Base-by-base conservation (phyloP, 2,113 vertebrate genomes). In the Nerophis lumbriciformis region DNA sequence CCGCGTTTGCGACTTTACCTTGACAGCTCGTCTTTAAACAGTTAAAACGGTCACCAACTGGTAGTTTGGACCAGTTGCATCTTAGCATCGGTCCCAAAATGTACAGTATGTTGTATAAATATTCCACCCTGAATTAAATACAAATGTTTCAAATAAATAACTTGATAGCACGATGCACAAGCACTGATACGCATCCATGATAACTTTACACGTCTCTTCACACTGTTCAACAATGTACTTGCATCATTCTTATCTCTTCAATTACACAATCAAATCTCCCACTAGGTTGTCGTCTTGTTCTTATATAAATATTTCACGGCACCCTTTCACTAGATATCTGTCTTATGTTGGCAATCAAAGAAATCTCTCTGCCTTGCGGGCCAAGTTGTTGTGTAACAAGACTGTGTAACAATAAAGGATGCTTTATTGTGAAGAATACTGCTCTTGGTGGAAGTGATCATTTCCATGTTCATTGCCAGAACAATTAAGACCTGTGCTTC, bases 261-360 rank as follows among this genome's bases (percentile, higher is more conserved):
- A 56, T 73, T 65, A 35, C 65, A 78, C 81, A 75, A 77, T 77
- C 71, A 76, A 61, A 49, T 78, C 77, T 67, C 66, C 78, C 65
- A 68, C 73, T 56, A 36, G 63, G 73, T 66, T 64, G 62, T 61
- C 12, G 39, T 63, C 49, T 63, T 51, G 6, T 14, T 63, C 61
- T 72, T 57, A 69, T 81, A 63, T 72, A 82, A 85, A 80, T 72
- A 66, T 70, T 71, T 78, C 52, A 19, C 66, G 78, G 71, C 58
- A 52, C 68, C 69, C 77, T 72, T 82, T 80, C 77, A 83, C 82
- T 83, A 78, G 68, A 67, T 84, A 81, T 77, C 66, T 71, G 66
- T 59, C 74, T 72, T 36, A 21, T 65, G 56, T 66, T 69, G 53
- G 13, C n/a, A 58, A 54, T 57, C 73, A 61, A 48, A 48, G 56